Percentiles rank a stretch among this genome's conserved stretches.
These are phyloP conservation scores for Pseudeuparius sepicola DNA, from an alignment of 2,888 invertebrate species.

Conservation along the genomic window DNA sequence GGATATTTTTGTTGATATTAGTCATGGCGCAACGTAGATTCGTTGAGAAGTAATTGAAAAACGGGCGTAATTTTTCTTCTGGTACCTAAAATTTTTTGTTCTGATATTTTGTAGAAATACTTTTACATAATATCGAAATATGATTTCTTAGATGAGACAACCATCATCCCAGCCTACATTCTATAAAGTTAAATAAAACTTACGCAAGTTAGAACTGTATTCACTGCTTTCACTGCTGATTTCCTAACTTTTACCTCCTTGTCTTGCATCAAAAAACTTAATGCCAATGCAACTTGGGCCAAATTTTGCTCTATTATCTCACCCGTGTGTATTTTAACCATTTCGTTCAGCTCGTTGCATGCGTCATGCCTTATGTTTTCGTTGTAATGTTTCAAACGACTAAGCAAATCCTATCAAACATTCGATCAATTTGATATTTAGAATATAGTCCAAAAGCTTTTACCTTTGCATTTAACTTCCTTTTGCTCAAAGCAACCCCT, in stretches of 20 bases:
- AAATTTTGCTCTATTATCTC: constrained; percentile 41
- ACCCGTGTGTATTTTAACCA: constrained; percentile 41
- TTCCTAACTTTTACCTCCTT: constrained; percentile 53
- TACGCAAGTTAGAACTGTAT: constrained; percentile 38
- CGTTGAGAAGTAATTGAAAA: constrained; percentile 66
- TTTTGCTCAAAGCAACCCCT: constrained; percentile 50
- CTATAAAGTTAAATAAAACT: too few species aligned
- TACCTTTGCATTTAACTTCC: constrained; percentile 60
- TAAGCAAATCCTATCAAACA: constrained; percentile 50
- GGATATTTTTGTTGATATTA: constrained; percentile 68
- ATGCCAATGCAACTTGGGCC: constrained; percentile 55
- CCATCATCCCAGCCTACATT: too few species aligned
- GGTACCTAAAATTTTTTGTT: constrained; percentile 37
- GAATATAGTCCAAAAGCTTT: constrained; percentile 10
- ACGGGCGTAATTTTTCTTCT: constrained; percentile 52
- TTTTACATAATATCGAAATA: too few species aligned
- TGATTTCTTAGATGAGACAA: too few species aligned
- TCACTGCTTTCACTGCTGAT: constrained; percentile 48
- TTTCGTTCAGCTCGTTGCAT: constrained; percentile 49
- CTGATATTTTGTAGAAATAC: too few species aligned
- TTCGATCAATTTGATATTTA: constrained; percentile 10
- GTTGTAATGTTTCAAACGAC: constrained; percentile 68
- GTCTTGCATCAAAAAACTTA: constrained; percentile 62
- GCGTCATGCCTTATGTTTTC: constrained; percentile 56
- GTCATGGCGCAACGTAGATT: constrained; percentile 86